Conservation (phyloP, 2,888 invertebrate genomes). For the Villa cingulata region DNA sequence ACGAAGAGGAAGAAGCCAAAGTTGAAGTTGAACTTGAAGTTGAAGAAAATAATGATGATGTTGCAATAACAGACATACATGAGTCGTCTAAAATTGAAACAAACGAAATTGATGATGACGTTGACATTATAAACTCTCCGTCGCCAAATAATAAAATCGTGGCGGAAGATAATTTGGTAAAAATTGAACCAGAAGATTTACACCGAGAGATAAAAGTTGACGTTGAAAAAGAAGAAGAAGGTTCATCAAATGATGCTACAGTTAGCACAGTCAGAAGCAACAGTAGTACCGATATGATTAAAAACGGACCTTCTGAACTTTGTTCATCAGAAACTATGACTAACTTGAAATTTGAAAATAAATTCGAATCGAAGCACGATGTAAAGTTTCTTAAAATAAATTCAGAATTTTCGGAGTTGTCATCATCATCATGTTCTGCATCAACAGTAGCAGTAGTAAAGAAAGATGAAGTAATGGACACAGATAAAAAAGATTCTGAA, state of each 20-base stretch:
- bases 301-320: too few species aligned
- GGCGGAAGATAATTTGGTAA: conserved; percentile 31
- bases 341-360: not conserved
- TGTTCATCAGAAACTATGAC: not conserved
- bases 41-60: not conserved
- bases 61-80: not conserved
- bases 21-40: conserved; percentile 1
- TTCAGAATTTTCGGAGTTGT: too few species aligned
- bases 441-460: too few species aligned
- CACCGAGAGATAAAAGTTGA: conserved; percentile 32
- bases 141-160: conserved; percentile 30
- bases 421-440: too few species aligned
- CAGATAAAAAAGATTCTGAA: too few species aligned
- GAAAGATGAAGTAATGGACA: too few species aligned
- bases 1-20: conserved; percentile 4
- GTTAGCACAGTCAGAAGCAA: not conserved
- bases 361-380: not conserved
- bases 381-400: too few species aligned
- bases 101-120: conserved; percentile 30
- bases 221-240: conserved; percentile 32
- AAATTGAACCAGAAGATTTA: conserved; percentile 33
- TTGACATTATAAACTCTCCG: conserved; percentile 31
- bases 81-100: conserved; percentile 10
- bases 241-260: not conserved
- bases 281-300: not conserved